Conservation (phyloP, 2,888 invertebrate species). For the Meghimatium bilineatum region DNA sequence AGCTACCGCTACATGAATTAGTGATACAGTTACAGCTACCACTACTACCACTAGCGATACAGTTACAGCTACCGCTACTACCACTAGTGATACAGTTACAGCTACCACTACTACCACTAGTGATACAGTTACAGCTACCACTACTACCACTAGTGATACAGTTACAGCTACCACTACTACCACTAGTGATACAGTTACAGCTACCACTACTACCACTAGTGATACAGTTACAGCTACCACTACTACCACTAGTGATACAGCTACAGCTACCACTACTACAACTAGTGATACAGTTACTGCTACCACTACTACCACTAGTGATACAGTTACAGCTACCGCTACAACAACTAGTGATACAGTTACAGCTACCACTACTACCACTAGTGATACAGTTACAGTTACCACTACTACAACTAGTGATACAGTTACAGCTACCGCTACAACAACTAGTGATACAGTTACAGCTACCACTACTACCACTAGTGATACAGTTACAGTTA, state of each 20-base stretch:
- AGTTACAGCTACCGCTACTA: not conserved
- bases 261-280: conserved; percentile 15
- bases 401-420: conserved; percentile 15
- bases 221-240: conserved; percentile 7
- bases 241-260: conserved; percentile 10
- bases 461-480: not conserved
- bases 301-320: conserved; percentile 16
- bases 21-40: not conserved
- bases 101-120: conserved; percentile 7
- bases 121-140: not conserved
- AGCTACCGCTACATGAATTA: not conserved
- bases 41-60: not conserved
- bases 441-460: not conserved
- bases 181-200: not conserved
- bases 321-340: conserved; percentile 4
- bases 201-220: conserved; percentile 30
- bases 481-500: not conserved
- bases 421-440: conserved; percentile 22
- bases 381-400: conserved; percentile 20
- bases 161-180: conserved; percentile 14
- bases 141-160: not conserved
- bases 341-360: conserved; percentile 17
- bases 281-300: conserved; percentile 22
- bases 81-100: conserved; percentile 5
- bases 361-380: conserved; percentile 14